phyloP scores from a whole-genome alignment of 1,140 invertebrate genomes.

The Holotrichia oblita region DNA sequence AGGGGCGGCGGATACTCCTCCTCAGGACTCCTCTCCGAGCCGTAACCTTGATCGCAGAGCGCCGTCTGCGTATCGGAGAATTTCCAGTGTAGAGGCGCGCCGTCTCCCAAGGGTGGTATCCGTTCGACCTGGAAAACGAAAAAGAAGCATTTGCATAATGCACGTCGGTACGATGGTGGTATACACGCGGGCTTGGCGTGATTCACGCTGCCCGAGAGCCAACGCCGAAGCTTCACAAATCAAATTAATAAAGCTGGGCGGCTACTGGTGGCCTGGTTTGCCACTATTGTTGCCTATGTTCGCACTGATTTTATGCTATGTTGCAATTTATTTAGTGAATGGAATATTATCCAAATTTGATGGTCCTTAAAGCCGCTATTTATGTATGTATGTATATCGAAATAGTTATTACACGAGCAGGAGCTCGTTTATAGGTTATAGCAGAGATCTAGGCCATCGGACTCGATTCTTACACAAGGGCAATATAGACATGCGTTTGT shows the following conservation, averaged over 20 bases:
- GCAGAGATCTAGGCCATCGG: no score
- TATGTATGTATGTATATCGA: no score
- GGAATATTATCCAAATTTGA: neutral
- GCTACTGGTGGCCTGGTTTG: neutral
- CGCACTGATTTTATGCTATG: neutral
- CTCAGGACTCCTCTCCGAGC: conserved; percentile 79
- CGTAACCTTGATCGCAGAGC: conserved; percentile 79
- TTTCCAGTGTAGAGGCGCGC: conserved; percentile 63
- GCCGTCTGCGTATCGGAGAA: conserved; percentile 61
- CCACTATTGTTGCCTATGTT: no score
- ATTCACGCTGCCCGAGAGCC: neutral
- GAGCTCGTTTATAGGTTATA: no score
- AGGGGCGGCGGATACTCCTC: conserved; percentile 76
- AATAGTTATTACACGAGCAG: no score
- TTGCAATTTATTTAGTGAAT: neutral
- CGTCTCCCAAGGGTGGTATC: conserved; percentile 58
- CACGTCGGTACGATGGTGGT: no score
- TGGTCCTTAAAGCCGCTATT: no score
- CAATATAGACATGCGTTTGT: no score
- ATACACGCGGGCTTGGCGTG: neutral
- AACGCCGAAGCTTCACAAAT: neutral
- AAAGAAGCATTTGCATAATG: conserved; percentile 16
- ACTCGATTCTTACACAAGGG: no score
- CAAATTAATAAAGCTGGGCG: conserved; percentile 19
- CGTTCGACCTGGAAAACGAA: conserved; percentile 47